Evolutionary conservation across 2,888 invertebrate genomes (phyloP).

Genomic region (Melipona beecheii): DNA sequence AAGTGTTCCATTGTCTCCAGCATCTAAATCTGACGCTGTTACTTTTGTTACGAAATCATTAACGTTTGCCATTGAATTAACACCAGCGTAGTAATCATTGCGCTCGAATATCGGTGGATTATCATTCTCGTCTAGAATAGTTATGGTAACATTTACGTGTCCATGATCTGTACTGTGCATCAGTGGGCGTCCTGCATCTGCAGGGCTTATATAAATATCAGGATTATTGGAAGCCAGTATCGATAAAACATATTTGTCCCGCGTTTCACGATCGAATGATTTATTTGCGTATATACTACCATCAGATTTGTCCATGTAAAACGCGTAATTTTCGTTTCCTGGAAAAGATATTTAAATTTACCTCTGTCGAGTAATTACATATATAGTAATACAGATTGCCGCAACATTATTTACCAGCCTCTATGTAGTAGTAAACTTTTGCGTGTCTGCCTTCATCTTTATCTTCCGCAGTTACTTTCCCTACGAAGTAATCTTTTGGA

Average conservation of each 20-base stretch:
- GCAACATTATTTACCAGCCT: slow-evolving; percentile 82
- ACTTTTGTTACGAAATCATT: slow-evolving; percentile 91
- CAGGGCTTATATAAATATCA: slow-evolving; percentile 87
- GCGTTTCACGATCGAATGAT: slow-evolving; percentile 92
- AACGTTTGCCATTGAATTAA: slow-evolving; percentile 91
- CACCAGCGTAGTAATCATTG: slow-evolving; percentile 88
- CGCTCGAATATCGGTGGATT: slow-evolving; percentile 91
- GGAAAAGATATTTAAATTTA: slow-evolving; percentile 66
- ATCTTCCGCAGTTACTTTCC: slow-evolving; percentile 90
- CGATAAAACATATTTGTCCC: slow-evolving; percentile 90
- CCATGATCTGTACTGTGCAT: slow-evolving; percentile 86
- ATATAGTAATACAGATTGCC: background rate
- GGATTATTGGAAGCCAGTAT: slow-evolving; percentile 94
- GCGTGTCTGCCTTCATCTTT: slow-evolving; percentile 92
- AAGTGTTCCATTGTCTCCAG: slow-evolving; percentile 92
- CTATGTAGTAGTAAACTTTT: slow-evolving; percentile 92
- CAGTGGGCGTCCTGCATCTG: slow-evolving; percentile 74
- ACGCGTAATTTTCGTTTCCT: slow-evolving; percentile 91
- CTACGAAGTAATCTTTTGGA: slow-evolving; percentile 84
- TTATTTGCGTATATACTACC: slow-evolving; percentile 92
- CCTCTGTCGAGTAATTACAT: background rate
- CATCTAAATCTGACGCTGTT: slow-evolving; percentile 92
- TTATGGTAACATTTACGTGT: slow-evolving; percentile 89
- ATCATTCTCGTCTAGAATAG: slow-evolving; percentile 93
- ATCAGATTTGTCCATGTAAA: slow-evolving; percentile 91